Evolutionary conservation across 2,797 vertebrate genomes (phyloP), one percentile per base, ranked within the genome.

Genomic region (Triplophysa bombifrons): DNA sequence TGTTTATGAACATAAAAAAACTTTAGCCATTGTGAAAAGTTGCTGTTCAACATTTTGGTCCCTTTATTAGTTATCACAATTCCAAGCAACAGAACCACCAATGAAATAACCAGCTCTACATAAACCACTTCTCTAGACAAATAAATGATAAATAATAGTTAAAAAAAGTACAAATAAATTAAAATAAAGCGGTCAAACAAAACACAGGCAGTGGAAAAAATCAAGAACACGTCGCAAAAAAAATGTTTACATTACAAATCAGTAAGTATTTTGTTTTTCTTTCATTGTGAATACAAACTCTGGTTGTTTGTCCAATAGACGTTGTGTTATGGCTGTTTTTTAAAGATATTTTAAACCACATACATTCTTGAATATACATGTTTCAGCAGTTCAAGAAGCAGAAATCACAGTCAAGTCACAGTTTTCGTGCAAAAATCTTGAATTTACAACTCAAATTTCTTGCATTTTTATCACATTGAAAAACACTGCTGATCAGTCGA

Each of bases 51-150:
- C 88, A 89, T 93, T 92, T 93, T 94, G 92, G 92, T 93, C 91
- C 92, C 90, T 93, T 94, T 94, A 94, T 93, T 93, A 79, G 84
- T 91, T 89, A 91, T 92, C 90, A 92, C 93, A 92, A 94, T 91
- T 93, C 92, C 90, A 93, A 93, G 92, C 92, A 92, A 93, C 90
- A 92, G 91, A 93, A 93, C 92, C 90, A 93, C 90, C 89, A 91
- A 93, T 91, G 90, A 89, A 84, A 84, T 92, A 89, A 93, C 88
- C 91, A 92, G 88, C 88, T 91, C 90, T 91, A 93, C 90, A 91
- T 89, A 48, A 48, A 92, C 87, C 90, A 93, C 89, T 86, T 90
- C 88, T 82, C 86, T 87, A 89, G 87, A 93, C 91, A 89, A 83
- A 86, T 56, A 84, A 84, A 83, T 72, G 76, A 85, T 76, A 87